Evolutionary conservation across 2,113 vertebrate species (phyloP).

Genomic region (Hippolais icterina): DNA sequence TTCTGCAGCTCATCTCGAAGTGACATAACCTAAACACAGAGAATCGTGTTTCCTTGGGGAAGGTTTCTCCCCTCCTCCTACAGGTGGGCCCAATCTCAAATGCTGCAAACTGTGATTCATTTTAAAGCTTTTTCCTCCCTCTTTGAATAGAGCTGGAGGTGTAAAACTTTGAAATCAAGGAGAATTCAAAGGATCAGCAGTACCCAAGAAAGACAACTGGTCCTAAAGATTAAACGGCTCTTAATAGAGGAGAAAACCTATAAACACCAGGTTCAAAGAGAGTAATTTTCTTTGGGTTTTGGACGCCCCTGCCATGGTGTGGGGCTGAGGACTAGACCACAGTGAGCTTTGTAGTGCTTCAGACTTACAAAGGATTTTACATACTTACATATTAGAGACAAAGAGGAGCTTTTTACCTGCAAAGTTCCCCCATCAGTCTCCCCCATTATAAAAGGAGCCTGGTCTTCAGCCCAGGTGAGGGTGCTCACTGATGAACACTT

Average conservation of each 20-base stretch:
- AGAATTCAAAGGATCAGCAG: neutral
- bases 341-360: neutral
- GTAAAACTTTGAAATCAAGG: slow-evolving; percentile 12
- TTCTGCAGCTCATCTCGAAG: neutral
- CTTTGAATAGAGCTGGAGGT: slow-evolving; percentile 25
- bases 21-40: neutral
- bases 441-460: neutral
- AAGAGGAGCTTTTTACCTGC: neutral
- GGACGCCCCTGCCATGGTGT: accelerated
- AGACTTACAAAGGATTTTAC: neutral
- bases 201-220: neutral
- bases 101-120: neutral
- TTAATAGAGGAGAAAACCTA: neutral
- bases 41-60: neutral
- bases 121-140: neutral
- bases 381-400: neutral
- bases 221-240: neutral
- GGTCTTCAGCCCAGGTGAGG: neutral
- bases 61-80: neutral
- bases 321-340: neutral
- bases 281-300: neutral
- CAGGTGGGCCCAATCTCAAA: neutral
- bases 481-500: neutral
- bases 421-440: neutral
- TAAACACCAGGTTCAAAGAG: neutral